Evolutionary conservation across 2,113 vertebrate species (phyloP).

Genomic region (Montifringilla adamsi): DNA sequence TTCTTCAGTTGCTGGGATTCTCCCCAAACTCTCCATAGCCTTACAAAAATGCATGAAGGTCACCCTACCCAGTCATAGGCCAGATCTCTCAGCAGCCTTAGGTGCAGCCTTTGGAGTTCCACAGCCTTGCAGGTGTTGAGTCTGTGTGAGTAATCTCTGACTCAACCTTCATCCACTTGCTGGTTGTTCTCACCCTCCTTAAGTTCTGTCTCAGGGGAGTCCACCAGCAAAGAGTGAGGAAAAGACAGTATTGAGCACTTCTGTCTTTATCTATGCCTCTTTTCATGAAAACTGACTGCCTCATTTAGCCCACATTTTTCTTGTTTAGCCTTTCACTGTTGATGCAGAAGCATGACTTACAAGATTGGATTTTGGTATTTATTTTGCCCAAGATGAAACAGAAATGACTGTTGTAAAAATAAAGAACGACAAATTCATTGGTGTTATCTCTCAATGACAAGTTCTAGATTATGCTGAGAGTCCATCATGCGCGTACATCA

Average conservation of each 20-base stretch:
- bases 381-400: not conserved
- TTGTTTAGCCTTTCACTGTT: not conserved
- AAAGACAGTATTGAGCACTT: not conserved
- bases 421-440: not conserved
- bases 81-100: not conserved
- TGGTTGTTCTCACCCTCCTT: not conserved
- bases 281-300: not conserved
- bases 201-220: not conserved
- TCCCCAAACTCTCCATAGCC: not conserved
- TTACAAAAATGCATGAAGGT: not conserved
- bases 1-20: not conserved
- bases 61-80: not conserved
- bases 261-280: not conserved
- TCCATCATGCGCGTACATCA: not conserved
- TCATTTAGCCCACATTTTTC: not conserved
- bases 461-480: not conserved
- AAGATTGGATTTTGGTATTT: not conserved
- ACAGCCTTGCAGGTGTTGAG: not conserved
- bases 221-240: not conserved
- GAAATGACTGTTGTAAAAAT: not conserved
- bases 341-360: not conserved
- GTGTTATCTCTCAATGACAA: not conserved
- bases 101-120: not conserved
- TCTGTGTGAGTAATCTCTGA: not conserved
- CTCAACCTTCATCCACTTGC: not conserved